A percentile compares a stretch with the other conserved stretches of the same genome.
Conservation (phyloP, 2,888 invertebrate species). For the Tinea semifulvella region DNA sequence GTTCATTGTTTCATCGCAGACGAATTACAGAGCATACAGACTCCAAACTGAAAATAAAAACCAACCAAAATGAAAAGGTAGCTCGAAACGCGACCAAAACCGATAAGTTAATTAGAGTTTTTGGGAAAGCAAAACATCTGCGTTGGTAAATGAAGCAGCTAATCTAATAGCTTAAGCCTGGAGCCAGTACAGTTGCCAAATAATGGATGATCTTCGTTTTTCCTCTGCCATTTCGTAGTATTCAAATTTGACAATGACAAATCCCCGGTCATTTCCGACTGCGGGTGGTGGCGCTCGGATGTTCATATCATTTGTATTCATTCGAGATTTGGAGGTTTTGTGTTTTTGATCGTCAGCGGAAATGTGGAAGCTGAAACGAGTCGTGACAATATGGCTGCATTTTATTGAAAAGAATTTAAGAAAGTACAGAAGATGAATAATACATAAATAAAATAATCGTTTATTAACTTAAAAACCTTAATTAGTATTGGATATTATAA, state of each 20-base stretch:
- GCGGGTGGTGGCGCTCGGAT: slow-evolving; percentile 38
- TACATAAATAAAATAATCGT: too few species aligned
- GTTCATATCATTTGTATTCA: slow-evolving; percentile 59
- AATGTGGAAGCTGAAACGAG: slow-evolving; percentile 19
- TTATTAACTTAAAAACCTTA: too few species aligned
- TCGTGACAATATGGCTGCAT: background rate
- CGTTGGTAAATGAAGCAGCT: slow-evolving; percentile 10
- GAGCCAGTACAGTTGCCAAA: slow-evolving; percentile 20
- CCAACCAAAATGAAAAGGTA: too few species aligned
- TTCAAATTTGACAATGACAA: slow-evolving; percentile 64
- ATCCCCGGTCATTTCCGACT: slow-evolving; percentile 55
- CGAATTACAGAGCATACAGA: too few species aligned
- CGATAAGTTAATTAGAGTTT: slow-evolving; percentile 9
- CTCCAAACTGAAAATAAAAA: too few species aligned
- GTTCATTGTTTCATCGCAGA: too few species aligned
- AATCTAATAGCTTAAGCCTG: slow-evolving; percentile 7
- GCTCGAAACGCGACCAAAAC: background rate
- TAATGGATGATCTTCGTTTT: slow-evolving; percentile 59
- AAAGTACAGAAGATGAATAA: too few species aligned
- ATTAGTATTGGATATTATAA: too few species aligned
- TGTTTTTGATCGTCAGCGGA: slow-evolving; percentile 36
- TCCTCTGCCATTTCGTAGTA: slow-evolving; percentile 51
- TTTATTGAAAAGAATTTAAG: background rate
- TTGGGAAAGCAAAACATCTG: slow-evolving; percentile 12
- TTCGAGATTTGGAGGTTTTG: slow-evolving; percentile 42